Base-by-base conservation (phyloP, 1,140 invertebrate species). In the Phthorimaea operculella region DNA sequence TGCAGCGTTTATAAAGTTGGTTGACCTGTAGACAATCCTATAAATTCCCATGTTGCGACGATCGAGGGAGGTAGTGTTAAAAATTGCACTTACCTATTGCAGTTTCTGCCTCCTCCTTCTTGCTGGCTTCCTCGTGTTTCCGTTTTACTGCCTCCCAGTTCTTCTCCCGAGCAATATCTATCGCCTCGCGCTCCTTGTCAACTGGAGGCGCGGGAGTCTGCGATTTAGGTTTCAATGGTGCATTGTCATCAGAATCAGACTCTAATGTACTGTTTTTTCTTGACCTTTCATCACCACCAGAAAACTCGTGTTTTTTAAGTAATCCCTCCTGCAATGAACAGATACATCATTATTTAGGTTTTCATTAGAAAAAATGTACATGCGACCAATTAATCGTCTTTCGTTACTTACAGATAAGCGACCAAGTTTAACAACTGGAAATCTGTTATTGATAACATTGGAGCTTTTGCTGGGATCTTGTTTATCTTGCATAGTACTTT, bases 61-160 rank as follows among this genome's bases (percentile, higher is more conserved):
- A 6, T 6, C 21, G 6, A 28, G 6, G 21, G n/a, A n/a, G n/a
- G n/a, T n/a, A 28, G 21, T 28, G 21, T 2, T 28, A 4, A 28
- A 28, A 28, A 28, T 28, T 28, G 6, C 21, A 39, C 10, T 61
- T 71, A 87, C 85, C 85, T 59, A 87, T 86, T 28, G 84, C 70
- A 28, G 81, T 75, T 59, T 86, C 83, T 55, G 79, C 75, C 63
- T 86, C 81, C 58, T 85, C 85, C 56, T 79, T 83, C 66, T 81
- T 86, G 57, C 81, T 86, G 17, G 83, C 83, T 76, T 85, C 85
- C 66, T 87, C 85, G 64, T 87, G 85, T 75, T 86, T 87, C 58
- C 85, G 76, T 59, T 87, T 87, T 0, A 87, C 85, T 33, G 85
- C 85, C 71, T 86, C 83, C 85, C 85, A 87, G 67, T 85, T 87